Evolutionary conservation across 2,888 invertebrate species (phyloP), one percentile per base, ranked within the genome.

Genomic region (Cephalotes varians): DNA sequence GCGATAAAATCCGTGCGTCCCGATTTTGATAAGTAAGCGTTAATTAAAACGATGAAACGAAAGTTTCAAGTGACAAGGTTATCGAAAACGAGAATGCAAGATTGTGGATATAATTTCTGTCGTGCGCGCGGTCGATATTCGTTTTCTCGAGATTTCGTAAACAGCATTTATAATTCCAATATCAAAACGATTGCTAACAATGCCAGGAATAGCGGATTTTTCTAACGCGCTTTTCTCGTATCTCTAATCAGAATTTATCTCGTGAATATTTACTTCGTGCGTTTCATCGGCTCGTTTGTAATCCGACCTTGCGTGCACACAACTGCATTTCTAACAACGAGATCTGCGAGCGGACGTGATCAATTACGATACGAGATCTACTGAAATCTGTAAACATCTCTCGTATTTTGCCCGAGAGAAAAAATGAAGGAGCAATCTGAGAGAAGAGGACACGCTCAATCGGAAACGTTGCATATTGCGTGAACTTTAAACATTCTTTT

Each of bases 61-160:
- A 34, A 34, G 47, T 47, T 64, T 64, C 25, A n/a, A 58, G 31
- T 44, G 15, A 58, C 56, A n/a, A 58, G 58, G 54, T 34, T 37
- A 37, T 54, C 37, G 37, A 56, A 85, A 83, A 82, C 74, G 80
- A 77, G 84, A 86, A 83, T 88, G 83, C 84, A 86, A 86, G 83
- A 90, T 88, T 84, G 87, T 73, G 85, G 83, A 88, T 85, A 82
- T 83, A 72, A 88, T 86, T 83, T 82, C 67, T 79, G 83, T 15
- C n/a, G 28, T 64, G 49, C 28, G 90, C 87, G 71, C 74, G 80
- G 77, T 58, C 81, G 88, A 79, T 28, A 82, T 82, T 73, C 86
- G 84, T 84, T 90, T 89, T 85, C 86, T 86, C 84, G 67, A 86
- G 56, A 65, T 90, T 88, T 90, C 88, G 85, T 82, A 90, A 90